phyloP scores from a whole-genome alignment of 2,113 vertebrate genomes.

The cat (Felis catus) region DNA sequence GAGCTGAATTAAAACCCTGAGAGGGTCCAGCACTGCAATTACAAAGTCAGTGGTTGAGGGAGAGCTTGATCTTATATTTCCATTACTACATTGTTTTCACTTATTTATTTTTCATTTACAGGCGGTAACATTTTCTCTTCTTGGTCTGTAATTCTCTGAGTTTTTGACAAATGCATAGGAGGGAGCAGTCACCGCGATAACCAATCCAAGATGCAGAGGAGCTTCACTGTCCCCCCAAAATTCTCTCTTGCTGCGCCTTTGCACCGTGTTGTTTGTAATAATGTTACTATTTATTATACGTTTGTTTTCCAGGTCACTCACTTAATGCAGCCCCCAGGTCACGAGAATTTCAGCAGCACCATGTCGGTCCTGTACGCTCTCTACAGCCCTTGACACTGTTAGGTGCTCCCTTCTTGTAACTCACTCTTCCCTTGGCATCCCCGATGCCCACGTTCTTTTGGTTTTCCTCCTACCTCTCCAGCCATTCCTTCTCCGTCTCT shows the following conservation, averaged over 20 bases:
- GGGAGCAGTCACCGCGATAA: background rate
- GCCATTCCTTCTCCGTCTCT: background rate
- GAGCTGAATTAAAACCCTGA: background rate
- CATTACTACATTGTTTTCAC: background rate
- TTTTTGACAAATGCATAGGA: background rate
- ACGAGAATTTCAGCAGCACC: background rate
- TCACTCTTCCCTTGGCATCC: background rate
- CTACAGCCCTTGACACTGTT: background rate
- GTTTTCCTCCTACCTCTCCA: background rate
- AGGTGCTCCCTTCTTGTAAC: background rate
- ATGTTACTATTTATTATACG: background rate
- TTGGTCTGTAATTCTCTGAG: background rate
- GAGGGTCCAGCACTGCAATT: background rate
- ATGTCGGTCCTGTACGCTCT: background rate
- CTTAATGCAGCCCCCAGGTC: background rate
- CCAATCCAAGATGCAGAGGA: background rate
- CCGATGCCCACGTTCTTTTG: background rate
- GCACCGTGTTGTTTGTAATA: background rate
- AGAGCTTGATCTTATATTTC: background rate
- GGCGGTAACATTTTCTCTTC: background rate
- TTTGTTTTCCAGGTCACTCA: background rate
- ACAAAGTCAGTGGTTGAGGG: background rate
- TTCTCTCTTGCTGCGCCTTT: background rate
- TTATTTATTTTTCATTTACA: background rate
- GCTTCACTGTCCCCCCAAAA: background rate